Percentiles rank a stretch among this genome's conserved stretches.
phyloP scores from a whole-genome alignment of 2,888 invertebrate species.

The Acanthacorydalis orientalis region DNA sequence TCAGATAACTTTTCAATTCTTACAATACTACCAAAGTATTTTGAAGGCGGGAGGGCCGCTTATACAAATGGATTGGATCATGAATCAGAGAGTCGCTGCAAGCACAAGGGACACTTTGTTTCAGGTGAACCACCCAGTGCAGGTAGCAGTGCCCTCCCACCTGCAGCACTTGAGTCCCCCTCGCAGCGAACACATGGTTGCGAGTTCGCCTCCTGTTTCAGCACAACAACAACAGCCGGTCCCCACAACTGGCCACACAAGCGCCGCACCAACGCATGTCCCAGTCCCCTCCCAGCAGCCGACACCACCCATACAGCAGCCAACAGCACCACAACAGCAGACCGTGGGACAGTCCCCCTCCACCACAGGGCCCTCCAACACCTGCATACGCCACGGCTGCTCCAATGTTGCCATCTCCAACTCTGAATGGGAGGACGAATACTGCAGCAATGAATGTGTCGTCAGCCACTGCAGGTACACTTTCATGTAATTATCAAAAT shows the following conservation, averaged over 20 bases:
- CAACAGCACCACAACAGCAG: constrained; percentile 28
- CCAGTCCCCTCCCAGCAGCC: constrained; percentile 12
- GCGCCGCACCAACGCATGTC: constrained; percentile 32
- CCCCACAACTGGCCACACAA: constrained; percentile 32
- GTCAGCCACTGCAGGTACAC: constrained; percentile 81
- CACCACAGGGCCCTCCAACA: constrained; percentile 21
- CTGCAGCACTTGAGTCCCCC: constrained; percentile 29
- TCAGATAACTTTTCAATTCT: no score
- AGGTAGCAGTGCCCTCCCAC: constrained; percentile 22
- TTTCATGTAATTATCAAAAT: constrained; percentile 11
- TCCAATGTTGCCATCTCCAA: constrained; percentile 79
- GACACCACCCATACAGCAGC: constrained; percentile 18
- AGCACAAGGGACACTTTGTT: constrained; percentile 9
- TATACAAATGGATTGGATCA: no score
- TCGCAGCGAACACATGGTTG: constrained; percentile 24
- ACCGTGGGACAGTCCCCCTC: constrained; percentile 22
- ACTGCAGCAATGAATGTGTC: constrained; percentile 93
- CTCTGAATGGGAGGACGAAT: constrained; percentile 92
- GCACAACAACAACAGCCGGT: constrained; percentile 22
- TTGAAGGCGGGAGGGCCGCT: no score
- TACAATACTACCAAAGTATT: no score
- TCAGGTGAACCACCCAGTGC: constrained; percentile 21
- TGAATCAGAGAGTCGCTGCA: neutral
- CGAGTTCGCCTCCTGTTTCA: constrained; percentile 33
- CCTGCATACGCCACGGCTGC: constrained; percentile 80